A percentile compares a stretch with the other conserved stretches of the same genome.
phyloP scores from a whole-genome alignment of 2,113 vertebrate species.

The Hippocampus guttulatus region DNA sequence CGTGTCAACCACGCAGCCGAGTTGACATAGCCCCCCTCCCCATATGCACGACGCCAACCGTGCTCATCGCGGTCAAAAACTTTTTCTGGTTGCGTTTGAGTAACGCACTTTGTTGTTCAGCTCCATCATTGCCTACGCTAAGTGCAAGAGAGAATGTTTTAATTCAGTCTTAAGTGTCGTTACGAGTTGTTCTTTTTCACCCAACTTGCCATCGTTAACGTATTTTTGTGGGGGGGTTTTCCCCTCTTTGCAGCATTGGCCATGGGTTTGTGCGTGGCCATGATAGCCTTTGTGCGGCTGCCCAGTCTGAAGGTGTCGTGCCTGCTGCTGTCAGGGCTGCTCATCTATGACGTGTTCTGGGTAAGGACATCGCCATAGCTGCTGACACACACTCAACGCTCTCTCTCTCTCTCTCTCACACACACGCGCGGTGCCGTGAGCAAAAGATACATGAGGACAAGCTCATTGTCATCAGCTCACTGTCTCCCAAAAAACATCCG shows the following conservation, averaged over 20 bases:
- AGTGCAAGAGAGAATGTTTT: neutral
- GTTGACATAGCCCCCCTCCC: neutral
- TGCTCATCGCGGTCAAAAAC: neutral
- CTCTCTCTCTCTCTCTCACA: neutral
- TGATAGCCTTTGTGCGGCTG: constrained; percentile 98
- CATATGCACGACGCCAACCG: no score
- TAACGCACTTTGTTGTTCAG: neutral
- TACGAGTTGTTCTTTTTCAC: constrained; percentile 12
- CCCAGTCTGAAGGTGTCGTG: constrained; percentile 99
- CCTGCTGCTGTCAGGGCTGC: constrained; percentile 94
- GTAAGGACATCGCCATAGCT: constrained; percentile 70
- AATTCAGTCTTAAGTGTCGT: neutral
- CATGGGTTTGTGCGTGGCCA: constrained; percentile 98
- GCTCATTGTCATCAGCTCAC: constrained; percentile 1
- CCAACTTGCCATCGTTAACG: neutral
- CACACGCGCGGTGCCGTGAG: neutral
- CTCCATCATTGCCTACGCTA: neutral
- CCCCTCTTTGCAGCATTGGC: constrained; percentile 80
- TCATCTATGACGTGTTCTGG: constrained; percentile 99
- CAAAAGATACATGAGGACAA: neutral
- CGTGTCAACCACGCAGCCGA: neutral
- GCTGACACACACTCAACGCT: neutral
- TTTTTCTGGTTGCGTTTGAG: neutral
- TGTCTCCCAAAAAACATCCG: neutral
- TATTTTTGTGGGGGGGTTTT: neutral